A percentile compares a stretch with the other conserved stretches of the same genome.
phyloP scores from a whole-genome alignment of 1,140 invertebrate species.

The Camponotus pennsylvanicus region DNA sequence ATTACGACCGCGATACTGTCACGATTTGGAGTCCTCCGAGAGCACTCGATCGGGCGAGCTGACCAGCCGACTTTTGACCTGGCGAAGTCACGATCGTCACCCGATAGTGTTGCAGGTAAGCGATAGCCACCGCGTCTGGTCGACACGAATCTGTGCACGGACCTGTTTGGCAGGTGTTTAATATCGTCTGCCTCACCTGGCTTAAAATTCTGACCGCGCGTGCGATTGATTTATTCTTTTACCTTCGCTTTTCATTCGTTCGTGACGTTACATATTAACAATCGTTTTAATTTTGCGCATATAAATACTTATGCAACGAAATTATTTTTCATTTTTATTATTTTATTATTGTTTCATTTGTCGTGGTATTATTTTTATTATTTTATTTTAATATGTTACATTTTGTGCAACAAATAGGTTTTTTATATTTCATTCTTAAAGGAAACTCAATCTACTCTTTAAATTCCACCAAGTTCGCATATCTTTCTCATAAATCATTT shows the following conservation, averaged over 20 bases:
- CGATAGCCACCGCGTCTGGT: slow-evolving; percentile 47
- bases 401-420: background rate
- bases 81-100: slow-evolving; percentile 77
- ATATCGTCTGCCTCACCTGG: background rate
- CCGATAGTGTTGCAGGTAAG: slow-evolving; percentile 77
- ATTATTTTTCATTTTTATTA: background rate
- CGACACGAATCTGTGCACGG: slow-evolving; percentile 50
- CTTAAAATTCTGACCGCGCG: slow-evolving; percentile 22
- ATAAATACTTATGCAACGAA: background rate
- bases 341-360: background rate
- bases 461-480: background rate
- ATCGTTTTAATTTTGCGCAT: background rate
- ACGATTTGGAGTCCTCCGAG: slow-evolving; percentile 71
- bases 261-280: background rate
- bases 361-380: background rate
- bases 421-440: background rate
- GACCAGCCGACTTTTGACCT: slow-evolving; percentile 80
- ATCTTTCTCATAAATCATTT: background rate
- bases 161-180: slow-evolving; percentile 30
- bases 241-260: slow-evolving; percentile 35
- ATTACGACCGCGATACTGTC: slow-evolving; percentile 70
- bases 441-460: background rate
- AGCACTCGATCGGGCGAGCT: slow-evolving; percentile 80
- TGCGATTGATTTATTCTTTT: slow-evolving; percentile 6
- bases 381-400: background rate